Evolutionary conservation across 2,113 vertebrate genomes (phyloP), one percentile per base, ranked within the genome.

Genomic region (Rhinolophus ferrumequinum): DNA sequence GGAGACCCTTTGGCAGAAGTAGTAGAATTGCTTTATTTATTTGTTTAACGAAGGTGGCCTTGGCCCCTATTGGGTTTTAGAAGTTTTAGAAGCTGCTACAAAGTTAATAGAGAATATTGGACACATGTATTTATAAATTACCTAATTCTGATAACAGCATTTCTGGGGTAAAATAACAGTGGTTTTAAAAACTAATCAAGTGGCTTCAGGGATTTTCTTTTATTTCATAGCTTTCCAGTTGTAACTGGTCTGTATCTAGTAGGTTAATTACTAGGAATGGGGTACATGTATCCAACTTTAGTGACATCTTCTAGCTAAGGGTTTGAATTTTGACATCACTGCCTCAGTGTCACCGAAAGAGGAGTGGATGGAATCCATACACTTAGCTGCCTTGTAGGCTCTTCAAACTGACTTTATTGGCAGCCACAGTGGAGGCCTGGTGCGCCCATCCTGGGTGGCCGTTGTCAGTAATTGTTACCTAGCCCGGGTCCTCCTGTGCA

Each of bases 51-150:
- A 54, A 33, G 22, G 56, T 69, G 35, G 24, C 92, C 54, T 44
- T 80, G 72, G 87, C 41, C 24, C 44, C 33, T 85, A 0, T 8
- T 21, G 12, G 44, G 72, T 18, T 90, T 70, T 77, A 76, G 69
- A 90, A 85, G 67, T 82, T 91, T 93, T 76, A 73, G 88, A 95
- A 86, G 64, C 76, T 96, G 73, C 60, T 94, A 47, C 77, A 93
- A 87, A 94, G 18, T 92, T 67, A 38, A 2, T 81, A 50, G 81
- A 88, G 54, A 80, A 67, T 64, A 62, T 88, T 52, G 62, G 54
- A 44, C n/a, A 87, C n/a, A 47, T 85, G 92, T 52, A 33, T 93
- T 82, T 94, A 33, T 83, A 41, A 38, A 82, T 54, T 73, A 92
- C 30, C 19, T 91, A 80, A 67, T 96, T 94, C 76, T 38, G 82